Base-by-base conservation (phyloP, 2,113 vertebrate genomes). In the Bambusicola thoracicus region DNA sequence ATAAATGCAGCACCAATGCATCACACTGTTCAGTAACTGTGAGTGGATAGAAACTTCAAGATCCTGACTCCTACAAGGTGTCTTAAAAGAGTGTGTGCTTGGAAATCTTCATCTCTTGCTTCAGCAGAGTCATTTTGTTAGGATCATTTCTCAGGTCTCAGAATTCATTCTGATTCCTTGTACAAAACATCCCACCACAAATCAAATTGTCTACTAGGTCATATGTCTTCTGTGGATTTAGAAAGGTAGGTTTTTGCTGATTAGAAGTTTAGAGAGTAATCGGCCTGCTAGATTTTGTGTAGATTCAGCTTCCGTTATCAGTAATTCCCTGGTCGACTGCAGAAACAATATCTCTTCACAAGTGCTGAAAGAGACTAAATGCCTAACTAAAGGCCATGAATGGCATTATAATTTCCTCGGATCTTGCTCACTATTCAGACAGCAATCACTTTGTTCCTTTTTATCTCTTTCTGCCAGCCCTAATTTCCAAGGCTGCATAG, bases 341-440 rank as follows among this genome's bases (percentile, higher is more conserved):
- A 87, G 92, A 74, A 89, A 87, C 87, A 49, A 11, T 93, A 59
- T 58, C 21, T 92, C 77, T 85, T 83, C 65, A 32, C 32, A 92
- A 66, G 36, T n/a, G 29, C 62, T 94, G 25, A 73, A 96, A 13
- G 5, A 83, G 36, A 87, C 46, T 82, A 90, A 94, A 61, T 51
- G 74, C 21, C 43, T 83, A 89, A 78, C 40, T 86, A 80, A 94
- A 84, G 32, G 44, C 48, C 83, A 10, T 25, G 70, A 94, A 85
- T 46, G 58, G 20, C 8, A 25, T 19, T 91, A 25, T 72, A 87
- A 65, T 90, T 89, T 87, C 34, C 32, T 84, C 34, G 24, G 48
- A 79, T 56, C 40, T 63, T 66, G 49, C 21, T 91, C 43, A 34
- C 44, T 66, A 29, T 80, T 86, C 38, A 62, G 58, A 34, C 21